These are phyloP conservation scores for Pavo muticus DNA, from an alignment of 2,113 vertebrate genomes.

Conservation along the genomic window DNA sequence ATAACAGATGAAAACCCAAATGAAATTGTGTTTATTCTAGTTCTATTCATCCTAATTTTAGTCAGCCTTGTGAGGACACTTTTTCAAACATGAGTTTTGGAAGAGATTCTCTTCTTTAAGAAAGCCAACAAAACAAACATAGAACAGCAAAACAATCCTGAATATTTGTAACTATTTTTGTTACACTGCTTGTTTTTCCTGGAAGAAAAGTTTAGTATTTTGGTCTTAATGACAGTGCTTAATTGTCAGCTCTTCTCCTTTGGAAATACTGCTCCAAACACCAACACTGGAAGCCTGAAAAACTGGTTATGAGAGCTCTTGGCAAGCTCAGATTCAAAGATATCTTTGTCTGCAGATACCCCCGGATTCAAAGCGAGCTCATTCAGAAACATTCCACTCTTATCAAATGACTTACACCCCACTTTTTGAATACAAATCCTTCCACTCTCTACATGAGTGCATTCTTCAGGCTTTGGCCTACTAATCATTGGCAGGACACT, in stretches of 20 bases:
- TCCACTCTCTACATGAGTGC: neutral
- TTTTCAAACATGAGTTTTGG: slow-evolving; percentile 29
- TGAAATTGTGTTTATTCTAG: slow-evolving; percentile 58
- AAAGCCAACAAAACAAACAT: slow-evolving; percentile 43
- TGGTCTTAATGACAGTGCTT: neutral
- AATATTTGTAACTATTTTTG: slow-evolving; percentile 40
- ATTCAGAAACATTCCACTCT: neutral
- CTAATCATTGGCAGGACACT: neutral
- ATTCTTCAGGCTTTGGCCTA: neutral
- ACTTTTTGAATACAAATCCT: neutral
- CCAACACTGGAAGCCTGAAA: neutral
- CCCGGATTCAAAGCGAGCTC: neutral
- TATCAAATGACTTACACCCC: neutral
- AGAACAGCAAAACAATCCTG: slow-evolving; percentile 10
- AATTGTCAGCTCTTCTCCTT: slow-evolving; percentile 4
- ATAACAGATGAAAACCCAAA: slow-evolving; percentile 55
- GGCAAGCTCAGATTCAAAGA: neutral
- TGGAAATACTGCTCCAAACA: neutral
- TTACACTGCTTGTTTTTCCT: neutral
- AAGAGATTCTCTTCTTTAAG: slow-evolving; percentile 62
- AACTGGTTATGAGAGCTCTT: neutral
- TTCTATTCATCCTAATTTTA: slow-evolving; percentile 65
- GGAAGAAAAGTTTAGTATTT: neutral
- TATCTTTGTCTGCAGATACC: neutral
- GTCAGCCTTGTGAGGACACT: slow-evolving; percentile 10